Conservation (phyloP, 2,797 vertebrate genomes). For the Ciconia nigra region DNA sequence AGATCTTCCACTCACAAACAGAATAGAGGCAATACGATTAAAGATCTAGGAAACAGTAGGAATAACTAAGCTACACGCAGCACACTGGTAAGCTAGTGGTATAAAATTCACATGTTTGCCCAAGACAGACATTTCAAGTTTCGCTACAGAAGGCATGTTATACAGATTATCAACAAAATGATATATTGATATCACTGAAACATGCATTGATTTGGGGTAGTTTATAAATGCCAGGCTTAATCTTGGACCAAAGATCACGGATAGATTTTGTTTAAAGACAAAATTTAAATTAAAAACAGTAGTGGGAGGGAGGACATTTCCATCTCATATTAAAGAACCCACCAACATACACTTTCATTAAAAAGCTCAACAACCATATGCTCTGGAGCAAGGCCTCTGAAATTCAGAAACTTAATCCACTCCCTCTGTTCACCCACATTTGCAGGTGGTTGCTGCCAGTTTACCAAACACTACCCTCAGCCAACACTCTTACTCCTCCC, state of each 20-base stretch:
- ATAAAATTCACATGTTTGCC: neutral
- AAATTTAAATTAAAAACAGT: neutral
- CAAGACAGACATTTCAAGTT: neutral
- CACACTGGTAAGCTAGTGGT: neutral
- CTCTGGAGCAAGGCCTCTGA: neutral
- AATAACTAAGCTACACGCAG: neutral
- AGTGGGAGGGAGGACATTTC: neutral
- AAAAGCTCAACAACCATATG: neutral
- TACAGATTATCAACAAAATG: neutral
- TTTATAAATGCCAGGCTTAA: neutral
- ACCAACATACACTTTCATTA: neutral
- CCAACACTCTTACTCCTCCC: neutral
- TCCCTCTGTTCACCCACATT: fast-evolving
- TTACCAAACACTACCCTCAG: neutral
- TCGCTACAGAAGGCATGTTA: neutral
- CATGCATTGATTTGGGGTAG: neutral
- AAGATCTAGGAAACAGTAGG: neutral
- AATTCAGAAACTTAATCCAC: neutral
- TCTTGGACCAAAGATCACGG: neutral
- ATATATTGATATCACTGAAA: neutral
- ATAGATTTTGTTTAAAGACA: neutral
- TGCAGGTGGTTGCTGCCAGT: neutral
- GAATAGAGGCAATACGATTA: neutral
- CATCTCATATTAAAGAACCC: neutral
- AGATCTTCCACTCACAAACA: neutral